phyloP scores from a whole-genome alignment of 2,888 invertebrate species.

The Mechanitis messenoides region DNA sequence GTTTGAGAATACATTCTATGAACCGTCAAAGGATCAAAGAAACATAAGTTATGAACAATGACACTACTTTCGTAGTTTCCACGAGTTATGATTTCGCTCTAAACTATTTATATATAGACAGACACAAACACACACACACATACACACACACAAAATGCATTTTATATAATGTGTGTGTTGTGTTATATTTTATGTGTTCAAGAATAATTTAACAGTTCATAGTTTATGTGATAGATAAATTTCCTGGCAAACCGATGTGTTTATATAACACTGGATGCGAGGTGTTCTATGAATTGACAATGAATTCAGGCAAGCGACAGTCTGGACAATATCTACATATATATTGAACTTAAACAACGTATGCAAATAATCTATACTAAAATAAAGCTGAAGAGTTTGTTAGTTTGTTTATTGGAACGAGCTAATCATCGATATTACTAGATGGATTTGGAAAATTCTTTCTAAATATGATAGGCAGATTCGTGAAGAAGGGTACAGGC shows the following conservation, averaged over 20 bases:
- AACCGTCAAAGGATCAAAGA: not conserved
- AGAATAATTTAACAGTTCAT: slow-evolving; percentile 18
- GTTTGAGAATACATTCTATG: too few relatives aligned
- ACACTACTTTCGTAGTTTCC: not conserved
- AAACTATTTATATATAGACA: slow-evolving; percentile 22
- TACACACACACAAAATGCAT: slow-evolving; percentile 11
- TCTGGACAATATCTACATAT: not conserved
- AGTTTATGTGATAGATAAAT: slow-evolving; percentile 13
- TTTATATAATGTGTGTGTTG: slow-evolving; percentile 26
- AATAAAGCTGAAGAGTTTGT: too few relatives aligned
- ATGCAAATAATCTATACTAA: too few relatives aligned
- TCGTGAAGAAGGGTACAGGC: too few relatives aligned
- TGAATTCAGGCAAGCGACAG: not conserved
- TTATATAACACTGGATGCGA: slow-evolving; percentile 1
- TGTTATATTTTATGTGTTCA: slow-evolving; percentile 13
- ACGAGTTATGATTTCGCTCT: slow-evolving; percentile 22
- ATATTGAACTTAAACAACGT: too few relatives aligned
- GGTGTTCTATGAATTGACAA: slow-evolving; percentile 6
- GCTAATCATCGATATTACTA: too few relatives aligned
- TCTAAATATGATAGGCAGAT: too few relatives aligned
- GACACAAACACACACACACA: not conserved
- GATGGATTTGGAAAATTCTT: too few relatives aligned
- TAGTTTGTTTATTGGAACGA: too few relatives aligned
- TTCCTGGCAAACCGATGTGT: slow-evolving; percentile 9
- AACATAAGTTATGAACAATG: not conserved